These are phyloP conservation scores for Pheosia tremula DNA, from an alignment of 2,888 invertebrate genomes.

Conservation along the genomic window DNA sequence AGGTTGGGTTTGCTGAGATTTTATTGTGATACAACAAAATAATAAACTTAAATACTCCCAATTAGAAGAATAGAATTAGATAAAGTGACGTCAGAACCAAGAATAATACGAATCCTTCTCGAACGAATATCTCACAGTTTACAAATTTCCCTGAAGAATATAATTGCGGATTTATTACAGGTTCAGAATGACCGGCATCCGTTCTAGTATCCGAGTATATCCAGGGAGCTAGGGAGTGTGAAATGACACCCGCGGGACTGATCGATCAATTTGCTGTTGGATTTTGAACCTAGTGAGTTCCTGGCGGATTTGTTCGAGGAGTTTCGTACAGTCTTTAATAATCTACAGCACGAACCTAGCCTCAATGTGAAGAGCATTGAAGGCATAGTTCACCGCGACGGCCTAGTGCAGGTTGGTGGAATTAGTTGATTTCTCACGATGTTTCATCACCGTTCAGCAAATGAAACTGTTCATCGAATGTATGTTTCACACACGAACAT, in stretches of 20 bases:
- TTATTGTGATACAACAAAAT: no score
- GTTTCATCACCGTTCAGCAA: no score
- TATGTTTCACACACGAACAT: no score
- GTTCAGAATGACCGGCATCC: neutral
- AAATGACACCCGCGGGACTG: constrained; percentile 23
- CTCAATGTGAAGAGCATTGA: no score
- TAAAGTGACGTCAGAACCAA: neutral
- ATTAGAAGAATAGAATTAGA: no score
- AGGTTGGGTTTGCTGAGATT: no score
- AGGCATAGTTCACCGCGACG: no score
- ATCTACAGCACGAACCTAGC: no score
- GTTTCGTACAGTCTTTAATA: constrained; percentile 1
- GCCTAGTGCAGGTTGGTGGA: no score
- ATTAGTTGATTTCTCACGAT: no score
- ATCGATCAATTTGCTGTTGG: constrained; percentile 27
- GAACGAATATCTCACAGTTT: neutral
- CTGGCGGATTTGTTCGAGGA: constrained; percentile 12
- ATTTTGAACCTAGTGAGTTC: constrained; percentile 1
- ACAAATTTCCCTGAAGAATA: constrained; percentile 3
- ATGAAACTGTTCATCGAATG: no score
- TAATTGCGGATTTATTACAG: neutral
- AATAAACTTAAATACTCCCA: no score
- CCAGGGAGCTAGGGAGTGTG: constrained; percentile 1
- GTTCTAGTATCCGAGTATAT: neutral
- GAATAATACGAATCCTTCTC: neutral